phyloP scores from a whole-genome alignment of 2,113 vertebrate species.

The Camelus bactrianus region DNA sequence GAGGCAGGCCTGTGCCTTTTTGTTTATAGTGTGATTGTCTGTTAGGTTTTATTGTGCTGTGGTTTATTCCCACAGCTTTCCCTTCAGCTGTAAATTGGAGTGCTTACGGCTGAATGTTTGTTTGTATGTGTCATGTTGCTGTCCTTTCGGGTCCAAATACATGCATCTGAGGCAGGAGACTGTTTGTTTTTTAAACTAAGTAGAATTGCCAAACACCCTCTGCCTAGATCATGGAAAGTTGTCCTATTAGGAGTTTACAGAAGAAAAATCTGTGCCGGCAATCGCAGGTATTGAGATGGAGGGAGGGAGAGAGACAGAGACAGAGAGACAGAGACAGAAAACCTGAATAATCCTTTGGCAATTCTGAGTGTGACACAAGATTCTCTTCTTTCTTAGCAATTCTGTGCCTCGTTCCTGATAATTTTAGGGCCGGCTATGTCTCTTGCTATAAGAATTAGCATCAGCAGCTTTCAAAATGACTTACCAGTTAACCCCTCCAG shows the following conservation, averaged over 20 bases:
- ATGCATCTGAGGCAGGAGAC: constrained; percentile 16
- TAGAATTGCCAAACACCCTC: constrained; percentile 51
- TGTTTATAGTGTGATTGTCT: neutral
- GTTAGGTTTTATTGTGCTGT: neutral
- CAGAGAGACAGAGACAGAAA: too few relatives aligned
- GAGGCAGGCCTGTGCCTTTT: neutral
- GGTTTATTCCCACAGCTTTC: neutral
- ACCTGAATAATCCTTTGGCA: constrained; percentile 44
- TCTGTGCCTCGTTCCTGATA: neutral
- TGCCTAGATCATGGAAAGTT: constrained; percentile 35
- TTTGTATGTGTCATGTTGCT: constrained; percentile 66
- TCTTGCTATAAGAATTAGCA: constrained; percentile 76
- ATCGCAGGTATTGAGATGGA: neutral
- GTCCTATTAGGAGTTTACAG: constrained; percentile 24
- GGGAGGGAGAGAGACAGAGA: neutral
- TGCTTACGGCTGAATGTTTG: constrained; percentile 55
- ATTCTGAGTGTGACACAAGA: constrained; percentile 60
- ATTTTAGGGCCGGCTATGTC: constrained; percentile 62
- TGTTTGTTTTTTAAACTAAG: constrained; percentile 73
- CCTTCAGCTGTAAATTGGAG: constrained; percentile 33
- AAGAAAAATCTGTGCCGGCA: constrained; percentile 52
- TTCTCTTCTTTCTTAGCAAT: constrained; percentile 56
- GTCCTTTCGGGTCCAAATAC: constrained; percentile 36
- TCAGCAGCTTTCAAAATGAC: constrained; percentile 74
- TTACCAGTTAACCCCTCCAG: constrained; percentile 71